Evolutionary conservation across 1,140 invertebrate genomes (phyloP).

Genomic region (Galendromus occidentalis): DNA sequence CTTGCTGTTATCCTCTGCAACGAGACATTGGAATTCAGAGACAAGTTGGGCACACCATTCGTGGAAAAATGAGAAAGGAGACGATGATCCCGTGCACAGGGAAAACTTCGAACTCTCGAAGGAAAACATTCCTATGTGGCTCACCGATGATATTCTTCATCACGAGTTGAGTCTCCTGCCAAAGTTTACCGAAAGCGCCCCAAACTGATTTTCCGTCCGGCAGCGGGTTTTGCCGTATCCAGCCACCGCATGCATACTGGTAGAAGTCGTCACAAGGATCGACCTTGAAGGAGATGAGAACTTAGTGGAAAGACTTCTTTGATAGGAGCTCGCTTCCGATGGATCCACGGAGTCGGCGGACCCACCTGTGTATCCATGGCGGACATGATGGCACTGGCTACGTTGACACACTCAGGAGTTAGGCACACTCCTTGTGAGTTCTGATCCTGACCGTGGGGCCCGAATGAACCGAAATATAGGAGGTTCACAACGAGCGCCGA

Average conservation of each 20-base stretch:
- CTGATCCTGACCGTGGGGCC: background rate
- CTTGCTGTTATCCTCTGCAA: conserved; percentile 12
- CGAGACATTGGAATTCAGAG: background rate
- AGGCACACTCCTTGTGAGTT: conserved; percentile 37
- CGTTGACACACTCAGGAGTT: conserved; percentile 59
- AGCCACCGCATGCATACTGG: conserved; percentile 73
- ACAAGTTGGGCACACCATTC: too few species aligned
- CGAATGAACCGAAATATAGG: conserved; percentile 11
- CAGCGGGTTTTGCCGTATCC: conserved; percentile 74
- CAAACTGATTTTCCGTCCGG: conserved; percentile 70
- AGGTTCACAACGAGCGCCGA: conserved; percentile 16
- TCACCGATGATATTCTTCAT: conserved; percentile 61
- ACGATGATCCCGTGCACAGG: too few species aligned
- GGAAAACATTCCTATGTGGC: background rate
- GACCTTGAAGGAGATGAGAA: background rate
- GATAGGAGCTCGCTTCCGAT: background rate
- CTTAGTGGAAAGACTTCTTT: background rate
- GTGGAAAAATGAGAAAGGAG: too few species aligned
- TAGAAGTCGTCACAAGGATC: conserved; percentile 91
- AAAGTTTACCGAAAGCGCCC: conserved; percentile 83
- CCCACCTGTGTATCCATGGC: conserved; percentile 48
- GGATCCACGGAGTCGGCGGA: background rate
- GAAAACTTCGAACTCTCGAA: too few species aligned
- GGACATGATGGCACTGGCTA: conserved; percentile 58
- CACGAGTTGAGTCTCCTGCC: conserved; percentile 75